phyloP scores from a whole-genome alignment of 2,113 vertebrate genomes.

The Dendropsophus ebraccatus region DNA sequence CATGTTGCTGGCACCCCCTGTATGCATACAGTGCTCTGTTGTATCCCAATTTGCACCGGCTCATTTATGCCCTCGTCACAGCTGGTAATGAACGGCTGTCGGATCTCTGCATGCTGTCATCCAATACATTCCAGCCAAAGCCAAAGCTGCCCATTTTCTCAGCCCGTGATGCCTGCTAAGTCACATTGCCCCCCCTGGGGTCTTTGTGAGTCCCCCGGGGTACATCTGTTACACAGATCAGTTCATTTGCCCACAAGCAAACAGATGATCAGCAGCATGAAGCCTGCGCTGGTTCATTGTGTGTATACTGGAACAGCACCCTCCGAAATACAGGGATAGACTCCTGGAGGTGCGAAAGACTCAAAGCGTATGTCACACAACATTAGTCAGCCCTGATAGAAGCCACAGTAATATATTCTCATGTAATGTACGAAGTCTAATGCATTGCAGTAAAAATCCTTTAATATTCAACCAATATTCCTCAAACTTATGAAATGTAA shows the following conservation, averaged over 20 bases:
- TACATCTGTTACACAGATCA: conserved; percentile 52
- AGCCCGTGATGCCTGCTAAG: conserved; percentile 1
- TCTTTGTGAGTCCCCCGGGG: conserved; percentile 22
- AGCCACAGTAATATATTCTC: not conserved
- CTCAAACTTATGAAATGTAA: no score
- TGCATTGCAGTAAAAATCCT: not conserved
- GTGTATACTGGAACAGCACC: not conserved
- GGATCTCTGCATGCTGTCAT: conserved; percentile 50
- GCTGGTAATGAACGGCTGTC: conserved; percentile 55
- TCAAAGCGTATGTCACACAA: conserved; percentile 21
- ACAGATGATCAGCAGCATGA: conserved; percentile 44
- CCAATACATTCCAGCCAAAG: conserved; percentile 23
- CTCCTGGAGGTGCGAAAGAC: conserved; percentile 8
- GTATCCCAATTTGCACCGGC: conserved; percentile 55
- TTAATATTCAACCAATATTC: not conserved
- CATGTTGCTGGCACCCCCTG: conserved; percentile 32
- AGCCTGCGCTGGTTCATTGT: not conserved
- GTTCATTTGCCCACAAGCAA: conserved; percentile 39
- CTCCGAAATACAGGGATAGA: not conserved
- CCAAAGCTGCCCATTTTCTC: conserved; percentile 42
- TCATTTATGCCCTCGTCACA: conserved; percentile 51
- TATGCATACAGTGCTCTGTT: conserved; percentile 47
- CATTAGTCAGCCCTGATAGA: not conserved
- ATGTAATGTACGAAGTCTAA: not conserved
- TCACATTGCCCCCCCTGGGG: not conserved